A percentile compares a stretch with the other conserved stretches of the same genome.
These are phyloP conservation scores for Polypedilum pembai DNA, from an alignment of 1,140 invertebrate genomes.

Conservation along the genomic window DNA sequence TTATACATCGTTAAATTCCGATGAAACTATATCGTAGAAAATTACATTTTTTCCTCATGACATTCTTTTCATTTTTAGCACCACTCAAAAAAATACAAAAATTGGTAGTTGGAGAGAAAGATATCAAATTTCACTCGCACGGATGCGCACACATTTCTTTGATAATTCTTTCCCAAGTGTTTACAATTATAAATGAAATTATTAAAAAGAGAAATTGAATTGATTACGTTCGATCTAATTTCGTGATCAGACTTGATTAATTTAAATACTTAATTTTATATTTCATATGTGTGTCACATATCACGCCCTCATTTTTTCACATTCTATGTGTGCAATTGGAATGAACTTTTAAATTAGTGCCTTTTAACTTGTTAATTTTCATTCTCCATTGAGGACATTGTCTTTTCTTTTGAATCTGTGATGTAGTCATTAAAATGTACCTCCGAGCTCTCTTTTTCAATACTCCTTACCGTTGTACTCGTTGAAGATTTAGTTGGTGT, in stretches of 20 bases:
- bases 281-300: neutral
- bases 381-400: slow-evolving; percentile 6
- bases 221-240: neutral
- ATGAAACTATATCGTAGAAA: too few relatives aligned
- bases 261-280: neutral
- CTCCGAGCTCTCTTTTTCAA: neutral
- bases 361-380: neutral
- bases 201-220: neutral
- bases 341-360: neutral
- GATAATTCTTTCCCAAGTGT: neutral
- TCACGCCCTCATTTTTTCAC: neutral
- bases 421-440: neutral
- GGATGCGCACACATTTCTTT: neutral
- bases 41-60: too few relatives aligned
- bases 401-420: neutral
- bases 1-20: too few relatives aligned
- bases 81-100: neutral
- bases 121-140: neutral
- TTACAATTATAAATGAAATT: neutral
- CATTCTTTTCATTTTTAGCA: too few relatives aligned
- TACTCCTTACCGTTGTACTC: too few relatives aligned
- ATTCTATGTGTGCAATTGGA: neutral
- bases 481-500: neutral
- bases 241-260: neutral
- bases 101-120: neutral